These are phyloP conservation scores for Phaetusa simplex DNA, from an alignment of 2,113 vertebrate genomes.

Conservation along the genomic window DNA sequence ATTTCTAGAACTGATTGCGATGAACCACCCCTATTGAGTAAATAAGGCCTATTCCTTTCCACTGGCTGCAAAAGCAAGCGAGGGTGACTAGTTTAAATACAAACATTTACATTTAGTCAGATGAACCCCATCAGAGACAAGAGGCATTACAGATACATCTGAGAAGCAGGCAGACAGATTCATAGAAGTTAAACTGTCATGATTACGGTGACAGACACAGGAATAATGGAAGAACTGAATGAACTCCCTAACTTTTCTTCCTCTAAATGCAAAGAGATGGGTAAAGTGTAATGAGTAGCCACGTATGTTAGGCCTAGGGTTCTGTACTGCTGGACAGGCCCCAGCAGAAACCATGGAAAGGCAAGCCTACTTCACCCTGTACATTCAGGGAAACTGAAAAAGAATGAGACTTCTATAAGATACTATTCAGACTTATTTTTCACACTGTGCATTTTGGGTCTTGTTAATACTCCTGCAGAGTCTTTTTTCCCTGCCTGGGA, in stretches of 20 bases:
- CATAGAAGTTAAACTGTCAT: neutral
- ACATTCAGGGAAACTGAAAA: neutral
- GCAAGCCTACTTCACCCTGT: neutral
- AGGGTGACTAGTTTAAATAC: neutral
- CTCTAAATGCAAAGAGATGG: neutral
- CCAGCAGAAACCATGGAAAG: neutral
- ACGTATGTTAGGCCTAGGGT: neutral
- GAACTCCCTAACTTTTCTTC: neutral
- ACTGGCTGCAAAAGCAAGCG: neutral
- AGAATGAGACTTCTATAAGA: neutral
- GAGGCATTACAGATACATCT: neutral
- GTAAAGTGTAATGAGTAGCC: neutral
- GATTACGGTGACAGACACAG: neutral
- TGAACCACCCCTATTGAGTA: neutral
- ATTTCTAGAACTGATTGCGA: neutral
- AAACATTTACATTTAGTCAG: neutral
- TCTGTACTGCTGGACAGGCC: neutral
- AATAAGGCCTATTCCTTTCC: constrained; percentile 25
- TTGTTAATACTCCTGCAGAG: neutral
- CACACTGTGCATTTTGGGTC: neutral
- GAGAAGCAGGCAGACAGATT: neutral
- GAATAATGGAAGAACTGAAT: neutral
- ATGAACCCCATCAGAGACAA: neutral
- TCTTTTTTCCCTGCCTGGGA: neutral
- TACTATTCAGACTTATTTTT: neutral